These are phyloP conservation scores for Taphrorychus bicolor DNA, from an alignment of 2,888 invertebrate species.

Conservation along the genomic window DNA sequence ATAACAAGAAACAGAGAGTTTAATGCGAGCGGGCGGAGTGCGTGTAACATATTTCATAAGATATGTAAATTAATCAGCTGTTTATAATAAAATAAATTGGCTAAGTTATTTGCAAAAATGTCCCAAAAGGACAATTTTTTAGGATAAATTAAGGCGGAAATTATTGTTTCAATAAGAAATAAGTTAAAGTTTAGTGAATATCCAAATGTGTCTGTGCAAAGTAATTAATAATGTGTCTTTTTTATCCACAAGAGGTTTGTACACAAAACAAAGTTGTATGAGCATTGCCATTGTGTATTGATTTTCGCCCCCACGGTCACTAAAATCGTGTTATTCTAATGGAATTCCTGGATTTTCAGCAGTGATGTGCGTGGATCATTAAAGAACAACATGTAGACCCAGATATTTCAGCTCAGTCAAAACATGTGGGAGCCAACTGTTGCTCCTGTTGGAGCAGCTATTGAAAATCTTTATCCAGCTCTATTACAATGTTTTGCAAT, in stretches of 20 bases:
- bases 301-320: conserved; percentile 21
- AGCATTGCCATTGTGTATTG: conserved; percentile 5
- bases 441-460: conserved; percentile 55
- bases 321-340: background rate
- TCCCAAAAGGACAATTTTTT: too few species aligned
- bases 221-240: background rate
- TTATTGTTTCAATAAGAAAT: too few species aligned
- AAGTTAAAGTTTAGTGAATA: too few species aligned
- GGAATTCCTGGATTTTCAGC: background rate
- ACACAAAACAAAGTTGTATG: background rate
- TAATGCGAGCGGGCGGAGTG: too few species aligned
- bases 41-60: too few species aligned
- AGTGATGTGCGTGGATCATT: background rate
- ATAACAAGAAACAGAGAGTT: too few species aligned
- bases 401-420: background rate
- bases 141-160: too few species aligned
- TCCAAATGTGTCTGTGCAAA: background rate
- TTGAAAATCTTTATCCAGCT: conserved; percentile 89
- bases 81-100: too few species aligned
- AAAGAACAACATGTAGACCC: background rate
- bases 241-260: conserved; percentile 2
- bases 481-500: conserved; percentile 91
- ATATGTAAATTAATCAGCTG: too few species aligned
- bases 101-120: too few species aligned
- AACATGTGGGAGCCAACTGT: conserved; percentile 18